phyloP scores from a whole-genome alignment of 2,888 invertebrate genomes.

The Campoletis raptor region DNA sequence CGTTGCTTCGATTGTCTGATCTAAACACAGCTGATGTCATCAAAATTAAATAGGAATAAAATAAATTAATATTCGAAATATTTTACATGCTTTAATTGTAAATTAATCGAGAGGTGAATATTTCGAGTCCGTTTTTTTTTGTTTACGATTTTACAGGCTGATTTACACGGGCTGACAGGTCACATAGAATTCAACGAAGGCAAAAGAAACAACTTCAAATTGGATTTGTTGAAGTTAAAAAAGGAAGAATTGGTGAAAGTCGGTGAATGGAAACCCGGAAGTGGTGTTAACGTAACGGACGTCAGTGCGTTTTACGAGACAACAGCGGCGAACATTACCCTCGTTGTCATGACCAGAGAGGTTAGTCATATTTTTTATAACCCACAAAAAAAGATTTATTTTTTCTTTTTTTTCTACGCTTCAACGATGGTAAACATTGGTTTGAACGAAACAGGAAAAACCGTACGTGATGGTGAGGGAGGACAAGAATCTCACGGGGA shows the following conservation, averaged over 20 bases:
- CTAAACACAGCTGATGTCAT: not conserved
- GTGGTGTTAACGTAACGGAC: conserved; percentile 93
- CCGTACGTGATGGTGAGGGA: conserved; percentile 97
- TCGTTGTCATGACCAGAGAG: conserved; percentile 96
- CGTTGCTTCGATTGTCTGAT: not conserved
- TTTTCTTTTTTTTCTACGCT: not conserved
- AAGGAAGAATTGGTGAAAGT: conserved; percentile 92
- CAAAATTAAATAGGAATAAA: not conserved
- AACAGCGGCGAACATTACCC: conserved; percentile 93
- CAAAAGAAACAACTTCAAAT: conserved; percentile 92
- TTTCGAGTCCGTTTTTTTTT: conserved; percentile 10
- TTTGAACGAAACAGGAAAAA: conserved; percentile 89
- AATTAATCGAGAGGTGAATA: not conserved
- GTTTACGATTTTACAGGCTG: conserved; percentile 86
- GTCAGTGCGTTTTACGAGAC: conserved; percentile 94
- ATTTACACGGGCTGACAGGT: conserved; percentile 94
- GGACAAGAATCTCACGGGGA: conserved; percentile 94
- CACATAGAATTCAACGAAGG: conserved; percentile 95
- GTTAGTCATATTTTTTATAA: conserved; percentile 85
- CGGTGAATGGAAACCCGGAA: conserved; percentile 92
- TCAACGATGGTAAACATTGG: not conserved
- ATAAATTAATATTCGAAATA: not conserved
- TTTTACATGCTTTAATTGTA: not conserved
- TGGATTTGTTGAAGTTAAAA: conserved; percentile 93
- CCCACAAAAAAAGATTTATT: not conserved